Evolutionary conservation across 2,113 vertebrate genomes (phyloP).

Genomic region (Nicator chloris): DNA sequence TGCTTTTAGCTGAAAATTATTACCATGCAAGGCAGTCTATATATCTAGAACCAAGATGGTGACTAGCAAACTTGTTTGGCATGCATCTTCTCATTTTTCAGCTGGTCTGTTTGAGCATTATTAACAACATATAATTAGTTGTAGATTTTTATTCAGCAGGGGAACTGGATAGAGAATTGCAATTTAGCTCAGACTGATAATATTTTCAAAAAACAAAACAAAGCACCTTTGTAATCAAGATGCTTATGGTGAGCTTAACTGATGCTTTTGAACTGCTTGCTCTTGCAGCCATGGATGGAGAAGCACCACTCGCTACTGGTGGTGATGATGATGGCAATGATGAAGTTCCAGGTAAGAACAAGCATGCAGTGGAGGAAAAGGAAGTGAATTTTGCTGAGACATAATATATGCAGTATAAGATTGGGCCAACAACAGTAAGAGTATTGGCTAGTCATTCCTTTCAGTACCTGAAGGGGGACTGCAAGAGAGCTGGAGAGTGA

Average conservation of each 20-base stretch:
- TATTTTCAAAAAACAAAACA: neutral
- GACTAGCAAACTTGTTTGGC: neutral
- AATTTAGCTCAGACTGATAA: neutral
- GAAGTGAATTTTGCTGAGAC: conserved; percentile 6
- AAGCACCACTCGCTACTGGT: conserved; percentile 90
- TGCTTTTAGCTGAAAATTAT: neutral
- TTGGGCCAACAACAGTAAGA: neutral
- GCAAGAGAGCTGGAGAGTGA: neutral
- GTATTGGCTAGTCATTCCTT: neutral
- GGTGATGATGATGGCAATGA: conserved; percentile 85
- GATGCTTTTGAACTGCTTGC: neutral
- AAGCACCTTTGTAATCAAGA: neutral
- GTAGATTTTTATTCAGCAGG: neutral
- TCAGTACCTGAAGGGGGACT: neutral
- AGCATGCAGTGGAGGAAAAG: neutral
- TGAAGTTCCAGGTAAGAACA: conserved; percentile 91
- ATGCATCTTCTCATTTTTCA: neutral
- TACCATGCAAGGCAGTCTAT: neutral
- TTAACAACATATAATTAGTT: neutral
- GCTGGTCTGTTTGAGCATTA: neutral
- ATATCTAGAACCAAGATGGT: neutral
- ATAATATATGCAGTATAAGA: neutral
- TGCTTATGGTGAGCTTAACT: neutral
- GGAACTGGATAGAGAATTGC: neutral
- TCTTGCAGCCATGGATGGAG: conserved; percentile 87